phyloP scores from a whole-genome alignment of 2,797 vertebrate genomes.

The Alectoris magna region DNA sequence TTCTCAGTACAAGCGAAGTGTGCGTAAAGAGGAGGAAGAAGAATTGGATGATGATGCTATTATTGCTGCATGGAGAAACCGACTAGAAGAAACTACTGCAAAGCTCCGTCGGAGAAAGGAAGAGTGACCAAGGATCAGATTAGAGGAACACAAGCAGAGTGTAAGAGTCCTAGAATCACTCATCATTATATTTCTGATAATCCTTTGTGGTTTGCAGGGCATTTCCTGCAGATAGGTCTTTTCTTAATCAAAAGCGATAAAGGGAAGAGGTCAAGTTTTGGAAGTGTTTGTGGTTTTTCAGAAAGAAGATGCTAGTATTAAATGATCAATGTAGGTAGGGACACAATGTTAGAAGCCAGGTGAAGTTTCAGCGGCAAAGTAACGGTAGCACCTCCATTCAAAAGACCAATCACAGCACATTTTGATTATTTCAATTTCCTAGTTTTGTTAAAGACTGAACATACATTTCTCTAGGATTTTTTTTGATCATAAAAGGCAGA shows the following conservation, averaged over 20 bases:
- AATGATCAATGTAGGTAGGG: conserved; percentile 64
- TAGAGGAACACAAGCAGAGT: conserved; percentile 21
- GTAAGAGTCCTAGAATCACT: conserved; percentile 46
- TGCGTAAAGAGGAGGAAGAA: conserved; percentile 84
- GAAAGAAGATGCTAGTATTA: conserved; percentile 63
- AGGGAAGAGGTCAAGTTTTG: conserved; percentile 70
- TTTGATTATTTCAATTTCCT: conserved; percentile 69
- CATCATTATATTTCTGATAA: conserved; percentile 69
- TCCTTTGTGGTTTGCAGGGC: conserved; percentile 66
- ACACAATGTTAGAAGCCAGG: conserved; percentile 55
- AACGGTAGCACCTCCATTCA: conserved; percentile 42
- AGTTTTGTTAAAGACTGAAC: conserved; percentile 25
- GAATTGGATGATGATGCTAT: conserved; percentile 90
- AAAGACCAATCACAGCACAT: conserved; percentile 53
- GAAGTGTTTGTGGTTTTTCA: conserved; percentile 69
- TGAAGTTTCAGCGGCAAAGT: conserved; percentile 44
- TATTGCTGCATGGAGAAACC: conserved; percentile 89
- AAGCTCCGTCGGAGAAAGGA: conserved; percentile 78
- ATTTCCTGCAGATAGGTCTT: conserved; percentile 65
- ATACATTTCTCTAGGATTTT: conserved; percentile 27
- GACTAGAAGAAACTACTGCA: conserved; percentile 85
- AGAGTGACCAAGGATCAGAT: conserved; percentile 64
- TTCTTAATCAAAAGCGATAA: conserved; percentile 66
- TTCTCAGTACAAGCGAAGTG: conserved; percentile 80
- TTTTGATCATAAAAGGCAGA: conserved; percentile 61